Evolutionary conservation across 2,888 invertebrate species (phyloP).

Genomic region (Malthinus flaveolus): DNA sequence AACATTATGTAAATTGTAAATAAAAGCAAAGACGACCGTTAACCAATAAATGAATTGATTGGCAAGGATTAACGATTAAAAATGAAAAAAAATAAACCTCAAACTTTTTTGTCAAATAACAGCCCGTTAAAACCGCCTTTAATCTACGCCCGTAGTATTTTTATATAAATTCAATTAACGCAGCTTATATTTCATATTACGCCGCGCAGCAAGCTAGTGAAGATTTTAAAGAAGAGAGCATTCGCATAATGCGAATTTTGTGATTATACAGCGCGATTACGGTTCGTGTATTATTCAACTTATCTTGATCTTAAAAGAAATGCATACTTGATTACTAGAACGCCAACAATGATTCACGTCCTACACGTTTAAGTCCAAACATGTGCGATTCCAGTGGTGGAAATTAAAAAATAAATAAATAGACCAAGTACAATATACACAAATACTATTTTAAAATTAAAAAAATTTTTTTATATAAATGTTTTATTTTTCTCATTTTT

Average conservation of each 20-base stretch:
- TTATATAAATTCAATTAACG: conserved; percentile 39
- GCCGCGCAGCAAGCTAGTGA: conserved; percentile 34
- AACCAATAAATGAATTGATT: conserved; percentile 1
- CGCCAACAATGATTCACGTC: conserved; percentile 17
- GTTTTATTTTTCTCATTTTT: no score
- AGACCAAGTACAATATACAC: no score
- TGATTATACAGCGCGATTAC: conserved; percentile 27
- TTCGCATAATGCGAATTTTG: conserved; percentile 23
- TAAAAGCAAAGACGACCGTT: conserved; percentile 18
- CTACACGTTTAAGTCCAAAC: conserved; percentile 10
- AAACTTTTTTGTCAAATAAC: neutral
- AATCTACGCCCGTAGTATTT: conserved; percentile 35
- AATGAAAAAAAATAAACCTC: conserved; percentile 1
- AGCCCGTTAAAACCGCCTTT: conserved; percentile 24
- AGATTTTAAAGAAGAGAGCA: neutral
- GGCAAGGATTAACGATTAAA: neutral
- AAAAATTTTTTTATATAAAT: no score
- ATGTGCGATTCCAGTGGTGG: neutral
- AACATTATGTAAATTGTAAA: conserved; percentile 28
- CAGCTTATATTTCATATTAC: conserved; percentile 39
- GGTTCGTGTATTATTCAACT: conserved; percentile 18
- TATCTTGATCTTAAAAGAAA: conserved; percentile 24
- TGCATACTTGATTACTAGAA: conserved; percentile 19
- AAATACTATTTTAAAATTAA: no score
- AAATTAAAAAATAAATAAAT: no score